Percentiles rank a stretch among this genome's conserved stretches.
These are phyloP conservation scores for Platyrinchus mystaceus DNA, from an alignment of 2,797 vertebrate species.

Conservation along the genomic window DNA sequence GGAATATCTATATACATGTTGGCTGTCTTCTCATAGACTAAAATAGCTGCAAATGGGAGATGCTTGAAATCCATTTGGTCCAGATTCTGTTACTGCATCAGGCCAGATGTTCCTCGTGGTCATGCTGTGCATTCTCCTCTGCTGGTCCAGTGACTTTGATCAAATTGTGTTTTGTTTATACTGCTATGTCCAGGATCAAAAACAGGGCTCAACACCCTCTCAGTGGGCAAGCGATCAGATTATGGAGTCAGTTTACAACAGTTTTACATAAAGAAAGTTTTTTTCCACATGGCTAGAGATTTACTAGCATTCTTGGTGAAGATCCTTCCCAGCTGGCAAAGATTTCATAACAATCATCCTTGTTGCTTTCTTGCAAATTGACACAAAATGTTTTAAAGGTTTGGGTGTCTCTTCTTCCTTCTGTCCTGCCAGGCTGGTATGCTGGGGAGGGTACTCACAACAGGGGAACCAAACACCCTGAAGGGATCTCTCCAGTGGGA, in stretches of 20 bases:
- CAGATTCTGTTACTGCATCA: not conserved
- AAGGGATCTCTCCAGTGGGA: not conserved
- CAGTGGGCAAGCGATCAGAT: not conserved
- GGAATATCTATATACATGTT: not conserved
- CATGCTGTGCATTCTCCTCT: not conserved
- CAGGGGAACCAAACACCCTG: accelerated
- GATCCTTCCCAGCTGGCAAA: not conserved
- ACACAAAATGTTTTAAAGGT: not conserved
- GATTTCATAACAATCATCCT: not conserved
- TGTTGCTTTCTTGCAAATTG: not conserved
- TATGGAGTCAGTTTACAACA: not conserved
- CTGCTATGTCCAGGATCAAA: not conserved
- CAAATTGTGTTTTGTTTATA: not conserved
- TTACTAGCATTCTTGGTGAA: not conserved
- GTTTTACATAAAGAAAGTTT: not conserved
- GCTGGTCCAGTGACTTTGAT: not conserved
- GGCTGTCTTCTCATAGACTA: not conserved
- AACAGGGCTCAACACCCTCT: not conserved
- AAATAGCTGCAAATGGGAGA: not conserved
- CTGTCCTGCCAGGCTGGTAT: not conserved
- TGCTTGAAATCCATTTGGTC: not conserved
- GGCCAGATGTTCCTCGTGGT: not conserved
- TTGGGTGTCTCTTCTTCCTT: not conserved
- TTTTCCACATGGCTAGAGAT: not conserved
- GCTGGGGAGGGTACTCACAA: not conserved